Conservation (phyloP, 2,797 vertebrate genomes). For the Bradypodion ventrale region DNA sequence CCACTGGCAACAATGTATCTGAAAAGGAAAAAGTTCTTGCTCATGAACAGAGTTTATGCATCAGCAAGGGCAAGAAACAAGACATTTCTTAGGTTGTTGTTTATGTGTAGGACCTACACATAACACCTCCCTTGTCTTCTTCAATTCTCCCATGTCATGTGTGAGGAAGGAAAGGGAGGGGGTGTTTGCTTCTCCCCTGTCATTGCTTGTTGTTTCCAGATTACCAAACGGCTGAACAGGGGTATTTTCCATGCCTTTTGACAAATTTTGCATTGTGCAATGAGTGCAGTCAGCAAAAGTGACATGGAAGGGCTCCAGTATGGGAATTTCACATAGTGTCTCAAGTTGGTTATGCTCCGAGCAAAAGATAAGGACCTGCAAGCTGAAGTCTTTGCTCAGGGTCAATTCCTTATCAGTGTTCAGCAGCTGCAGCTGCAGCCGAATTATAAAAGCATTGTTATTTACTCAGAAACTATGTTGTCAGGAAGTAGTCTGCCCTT, state of each 20-base stretch:
- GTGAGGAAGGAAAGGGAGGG: too few relatives aligned
- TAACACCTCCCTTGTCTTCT: too few relatives aligned
- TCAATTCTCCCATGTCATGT: too few relatives aligned
- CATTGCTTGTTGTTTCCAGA: too few relatives aligned
- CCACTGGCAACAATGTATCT: too few relatives aligned
- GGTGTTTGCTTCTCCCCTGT: too few relatives aligned
- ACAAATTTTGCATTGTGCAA: neutral
- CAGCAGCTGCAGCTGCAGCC: conserved; percentile 12
- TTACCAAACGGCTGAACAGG: too few relatives aligned
- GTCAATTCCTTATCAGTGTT: conserved; percentile 32
- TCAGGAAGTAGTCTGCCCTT: conserved; percentile 14
- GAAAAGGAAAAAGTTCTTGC: too few relatives aligned
- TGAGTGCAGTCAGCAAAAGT: conserved; percentile 11
- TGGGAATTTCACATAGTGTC: neutral
- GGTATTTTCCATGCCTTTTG: neutral
- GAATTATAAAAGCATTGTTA: conserved; percentile 12
- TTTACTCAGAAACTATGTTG: conserved; percentile 8
- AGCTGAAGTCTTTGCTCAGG: conserved; percentile 20
- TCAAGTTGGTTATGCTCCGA: conserved; percentile 1
- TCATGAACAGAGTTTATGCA: too few relatives aligned
- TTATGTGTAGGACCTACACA: too few relatives aligned
- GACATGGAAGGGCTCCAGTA: neutral
- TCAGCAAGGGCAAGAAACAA: too few relatives aligned
- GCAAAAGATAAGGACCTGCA: conserved; percentile 9
- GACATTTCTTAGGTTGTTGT: too few relatives aligned